Percentiles rank a stretch among this genome's conserved stretches.
phyloP scores from a whole-genome alignment of 2,888 invertebrate species.

The Drosophila rubida region DNA sequence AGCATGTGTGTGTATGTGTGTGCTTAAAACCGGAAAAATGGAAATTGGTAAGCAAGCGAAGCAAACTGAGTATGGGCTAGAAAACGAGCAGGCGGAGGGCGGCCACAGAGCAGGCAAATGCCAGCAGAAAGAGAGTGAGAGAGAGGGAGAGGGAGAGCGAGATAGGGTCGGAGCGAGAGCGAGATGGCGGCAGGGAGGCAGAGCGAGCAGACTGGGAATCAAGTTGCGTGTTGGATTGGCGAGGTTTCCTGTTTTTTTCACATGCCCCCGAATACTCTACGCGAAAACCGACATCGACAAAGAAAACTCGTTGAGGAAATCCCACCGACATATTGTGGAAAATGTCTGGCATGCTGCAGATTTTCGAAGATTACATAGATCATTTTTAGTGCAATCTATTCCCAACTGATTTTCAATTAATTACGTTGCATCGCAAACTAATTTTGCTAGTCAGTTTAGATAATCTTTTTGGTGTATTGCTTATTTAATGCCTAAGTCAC shows the following conservation, averaged over 20 bases:
- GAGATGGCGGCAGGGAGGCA: neutral
- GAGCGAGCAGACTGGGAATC: neutral
- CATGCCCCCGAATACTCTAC: constrained; percentile 20
- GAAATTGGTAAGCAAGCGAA: constrained; percentile 75
- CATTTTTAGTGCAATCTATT: no score
- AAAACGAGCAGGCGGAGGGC: constrained; percentile 13
- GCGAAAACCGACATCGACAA: no score
- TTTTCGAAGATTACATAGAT: no score
- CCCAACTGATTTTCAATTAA: no score
- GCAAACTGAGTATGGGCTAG: constrained; percentile 59
- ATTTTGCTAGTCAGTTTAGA: no score
- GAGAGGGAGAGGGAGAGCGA: neutral
- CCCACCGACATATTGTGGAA: no score
- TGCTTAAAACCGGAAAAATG: constrained; percentile 75
- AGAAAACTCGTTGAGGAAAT: no score
- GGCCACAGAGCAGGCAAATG: neutral
- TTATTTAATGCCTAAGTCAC: no score
- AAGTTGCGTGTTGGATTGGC: constrained; percentile 33
- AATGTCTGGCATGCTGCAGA: no score
- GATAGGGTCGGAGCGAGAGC: neutral
- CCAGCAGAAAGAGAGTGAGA: neutral
- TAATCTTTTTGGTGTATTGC: no score
- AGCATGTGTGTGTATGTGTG: constrained; percentile 36
- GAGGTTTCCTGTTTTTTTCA: constrained; percentile 26
- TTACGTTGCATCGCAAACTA: no score